Base-by-base conservation (phyloP, 2,888 invertebrate species). In the Folsomia candida region DNA sequence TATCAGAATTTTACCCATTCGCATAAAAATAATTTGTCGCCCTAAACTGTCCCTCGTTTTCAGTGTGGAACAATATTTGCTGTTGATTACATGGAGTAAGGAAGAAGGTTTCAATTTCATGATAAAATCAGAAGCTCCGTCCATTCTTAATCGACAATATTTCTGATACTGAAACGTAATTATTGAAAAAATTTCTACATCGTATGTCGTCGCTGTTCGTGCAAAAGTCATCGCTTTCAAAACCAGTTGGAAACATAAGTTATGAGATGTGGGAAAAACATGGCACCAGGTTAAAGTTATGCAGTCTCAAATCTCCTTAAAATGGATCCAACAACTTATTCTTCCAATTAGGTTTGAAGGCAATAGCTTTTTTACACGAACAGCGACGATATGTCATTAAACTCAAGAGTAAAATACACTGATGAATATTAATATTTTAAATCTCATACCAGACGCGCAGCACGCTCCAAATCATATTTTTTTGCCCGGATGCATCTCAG, bases 391-490 rank as follows among this genome's bases (percentile, higher is more conserved):
- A n/a, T 57, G 57, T 11, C 6, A n/a, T n/a, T n/a, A n/a, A n/a
- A n/a, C n/a, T n/a, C n/a, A n/a, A n/a, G n/a, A n/a, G n/a, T n/a
- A n/a, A n/a, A n/a, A n/a, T n/a, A n/a, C n/a, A n/a, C n/a, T n/a
- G n/a, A n/a, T n/a, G n/a, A n/a, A n/a, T n/a, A n/a, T n/a, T n/a
- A n/a, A n/a, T n/a, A n/a, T n/a, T n/a, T n/a, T n/a, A n/a, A n/a
- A n/a, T n/a, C n/a, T n/a, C 11, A 57, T 59, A 59, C 59, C 59
- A 59, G 18, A 4, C 26, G 22, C 26, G 59, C 59, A 22, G 59
- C 59, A 2, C 59, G 59, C 26, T 20, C 3, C 4, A 59, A 24
- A 59, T 59, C 59, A 59, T 59, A 59, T 59, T 59, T 59, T 18
- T 6, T 25, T 24, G 59, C 25, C 26, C 59, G 22, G 6, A 22